Percentiles rank a stretch among this genome's conserved stretches.
Conservation (phyloP, 1,140 invertebrate species). For the Whitmania pigra region DNA sequence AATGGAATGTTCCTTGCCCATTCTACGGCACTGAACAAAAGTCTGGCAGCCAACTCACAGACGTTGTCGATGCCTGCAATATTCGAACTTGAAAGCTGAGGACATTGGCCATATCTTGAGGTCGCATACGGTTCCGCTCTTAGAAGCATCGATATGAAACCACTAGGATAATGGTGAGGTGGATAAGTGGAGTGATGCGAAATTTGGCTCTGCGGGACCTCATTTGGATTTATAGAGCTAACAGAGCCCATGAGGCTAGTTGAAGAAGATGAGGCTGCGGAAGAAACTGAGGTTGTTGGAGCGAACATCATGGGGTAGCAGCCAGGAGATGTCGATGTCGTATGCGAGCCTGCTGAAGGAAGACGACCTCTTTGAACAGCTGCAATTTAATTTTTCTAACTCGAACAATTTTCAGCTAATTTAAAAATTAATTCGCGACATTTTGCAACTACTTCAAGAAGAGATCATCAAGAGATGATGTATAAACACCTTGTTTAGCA, state of each 20-base stretch:
- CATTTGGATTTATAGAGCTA: slow-evolving; percentile 38
- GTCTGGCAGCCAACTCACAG: slow-evolving; percentile 86
- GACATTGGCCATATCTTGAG: slow-evolving; percentile 73
- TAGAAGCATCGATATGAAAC: slow-evolving; percentile 83
- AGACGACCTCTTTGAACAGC: slow-evolving; percentile 92
- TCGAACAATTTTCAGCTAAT: no score
- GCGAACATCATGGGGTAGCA: slow-evolving; percentile 4
- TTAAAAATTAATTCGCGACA: no score
- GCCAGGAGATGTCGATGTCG: slow-evolving; percentile 5
- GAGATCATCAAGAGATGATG: no score
- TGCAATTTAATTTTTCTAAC: slow-evolving; percentile 37
- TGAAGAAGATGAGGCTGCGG: neutral
- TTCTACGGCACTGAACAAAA: slow-evolving; percentile 89
- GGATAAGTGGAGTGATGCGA: slow-evolving; percentile 13
- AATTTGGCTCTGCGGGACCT: slow-evolving; percentile 33
- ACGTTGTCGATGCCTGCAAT: slow-evolving; percentile 63
- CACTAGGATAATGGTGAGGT: slow-evolving; percentile 73
- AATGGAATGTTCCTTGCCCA: slow-evolving; percentile 96
- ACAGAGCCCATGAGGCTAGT: slow-evolving; percentile 20
- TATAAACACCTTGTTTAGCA: no score
- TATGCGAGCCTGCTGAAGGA: slow-evolving; percentile 61
- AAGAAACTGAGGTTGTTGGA: slow-evolving; percentile 1
- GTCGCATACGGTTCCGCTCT: slow-evolving; percentile 91
- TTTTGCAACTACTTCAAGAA: neutral
- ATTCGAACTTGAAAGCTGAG: slow-evolving; percentile 72